Base-by-base conservation (phyloP, 2,888 invertebrate genomes). In the Apeira syringaria region DNA sequence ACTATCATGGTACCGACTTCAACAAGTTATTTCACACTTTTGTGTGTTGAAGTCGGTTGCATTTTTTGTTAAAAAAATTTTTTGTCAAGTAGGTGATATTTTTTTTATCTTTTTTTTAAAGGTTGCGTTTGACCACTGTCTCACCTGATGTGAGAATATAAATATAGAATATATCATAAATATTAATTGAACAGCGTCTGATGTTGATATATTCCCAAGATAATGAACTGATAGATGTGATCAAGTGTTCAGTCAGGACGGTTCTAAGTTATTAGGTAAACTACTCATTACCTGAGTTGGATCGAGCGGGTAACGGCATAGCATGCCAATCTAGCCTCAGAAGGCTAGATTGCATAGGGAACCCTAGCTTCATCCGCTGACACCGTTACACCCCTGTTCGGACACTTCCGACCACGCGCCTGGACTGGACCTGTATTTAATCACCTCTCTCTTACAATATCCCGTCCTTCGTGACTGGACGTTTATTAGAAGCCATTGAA, bases 301-400 rank as follows among this genome's bases (percentile, higher is more conserved):
- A 48, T 52, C 54, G 20, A 48, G 58, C 52, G 58, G 59, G 61
- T 75, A 74, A 74, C 75, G 75, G 72, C 54, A 59, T 60, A 52
- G 43, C 50, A 51, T 49, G 54, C n/a, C n/a, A n/a, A n/a, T n/a
- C n/a, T n/a, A n/a, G 66, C 58, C 62, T 65, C 68, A 62, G 50
- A 64, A n/a, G 63, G 18, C 63, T 56, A 64, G 71, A 70, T 68
- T 68, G 70, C 65, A 62, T 59, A 68, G 64, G 63, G 64, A 69
- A 71, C 73, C 65, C 59, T 58, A 56, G 53, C 61, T 64, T 58
- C 64, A 69, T 64, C 68, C 61, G 68, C 47, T 59, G 59, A 57
- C 41, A 74, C 83, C 79, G 83, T 82, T 83, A 81, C 59, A 66
- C 66, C 64, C 70, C 68, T 69, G 68, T 64, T 64, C 65, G 69